These are phyloP conservation scores for Acleris laterana DNA, from an alignment of 2,888 invertebrate species.

Conservation along the genomic window DNA sequence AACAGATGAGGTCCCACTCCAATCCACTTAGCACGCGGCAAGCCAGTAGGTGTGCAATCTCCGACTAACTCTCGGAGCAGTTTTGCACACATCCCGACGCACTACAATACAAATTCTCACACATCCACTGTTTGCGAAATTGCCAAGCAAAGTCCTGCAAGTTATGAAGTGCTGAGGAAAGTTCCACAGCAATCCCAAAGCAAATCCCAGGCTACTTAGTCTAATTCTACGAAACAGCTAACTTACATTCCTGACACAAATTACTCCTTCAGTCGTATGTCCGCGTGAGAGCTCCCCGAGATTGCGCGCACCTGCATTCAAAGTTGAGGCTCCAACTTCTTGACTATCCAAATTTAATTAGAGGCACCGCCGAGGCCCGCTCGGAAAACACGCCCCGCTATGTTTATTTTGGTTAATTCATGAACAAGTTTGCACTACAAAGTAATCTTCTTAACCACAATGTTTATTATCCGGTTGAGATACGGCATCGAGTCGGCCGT, in stretches of 20 bases:
- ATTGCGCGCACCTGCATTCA: conserved; percentile 58
- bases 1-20: conserved; percentile 82
- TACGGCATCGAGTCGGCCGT: conserved; percentile 54
- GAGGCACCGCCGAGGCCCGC: conserved; percentile 45
- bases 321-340: conserved; percentile 51
- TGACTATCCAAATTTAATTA: conserved; percentile 69
- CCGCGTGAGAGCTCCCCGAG: conserved; percentile 43
- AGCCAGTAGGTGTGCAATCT: conserved; percentile 73
- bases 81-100: conserved; percentile 24
- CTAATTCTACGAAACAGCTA: conserved; percentile 47
- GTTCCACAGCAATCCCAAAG: conserved; percentile 36
- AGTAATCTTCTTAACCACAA: conserved; percentile 63
- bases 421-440: conserved; percentile 61
- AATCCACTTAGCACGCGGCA: conserved; percentile 80
- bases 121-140: conserved; percentile 27
- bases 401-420: conserved; percentile 66
- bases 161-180: conserved; percentile 33
- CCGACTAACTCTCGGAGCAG: conserved; percentile 43
- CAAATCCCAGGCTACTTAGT: conserved; percentile 38
- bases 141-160: conserved; percentile 30
- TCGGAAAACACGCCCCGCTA: conserved; percentile 39
- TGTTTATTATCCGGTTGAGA: conserved; percentile 63
- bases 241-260: conserved; percentile 52
- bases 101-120: conserved; percentile 30
- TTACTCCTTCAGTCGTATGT: conserved; percentile 49